Evolutionary conservation across 2,113 vertebrate species (phyloP).

Genomic region (Cathartes aura): DNA sequence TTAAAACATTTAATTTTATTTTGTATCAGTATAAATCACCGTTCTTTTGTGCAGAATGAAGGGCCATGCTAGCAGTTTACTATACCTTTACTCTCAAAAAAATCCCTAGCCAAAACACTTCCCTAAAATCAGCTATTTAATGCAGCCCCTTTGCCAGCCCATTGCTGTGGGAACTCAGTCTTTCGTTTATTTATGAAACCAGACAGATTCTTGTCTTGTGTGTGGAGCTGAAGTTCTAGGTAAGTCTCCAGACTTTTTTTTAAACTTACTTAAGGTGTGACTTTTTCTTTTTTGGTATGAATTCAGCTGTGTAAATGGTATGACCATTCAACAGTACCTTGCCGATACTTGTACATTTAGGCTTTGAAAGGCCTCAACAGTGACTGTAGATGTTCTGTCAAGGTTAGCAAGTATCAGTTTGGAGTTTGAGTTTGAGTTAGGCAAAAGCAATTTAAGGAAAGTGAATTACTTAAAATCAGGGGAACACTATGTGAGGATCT

Average conservation of each 20-base stretch:
- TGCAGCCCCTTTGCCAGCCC: constrained; percentile 52
- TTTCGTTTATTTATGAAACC: constrained; percentile 19
- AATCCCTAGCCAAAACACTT: constrained; percentile 78
- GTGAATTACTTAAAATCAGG: background rate
- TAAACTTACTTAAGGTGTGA: background rate
- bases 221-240: constrained; percentile 38
- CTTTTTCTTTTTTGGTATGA: background rate
- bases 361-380: background rate
- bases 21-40: background rate
- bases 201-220: background rate
- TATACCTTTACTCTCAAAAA: constrained; percentile 70
- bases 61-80: constrained; percentile 28
- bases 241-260: constrained; percentile 55
- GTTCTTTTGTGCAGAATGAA: background rate
- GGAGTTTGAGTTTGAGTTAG: background rate
- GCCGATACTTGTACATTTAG: background rate
- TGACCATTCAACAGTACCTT: background rate
- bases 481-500: background rate
- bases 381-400: background rate
- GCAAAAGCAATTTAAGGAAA: background rate
- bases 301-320: background rate
- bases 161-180: constrained; percentile 29
- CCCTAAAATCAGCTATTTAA: constrained; percentile 82
- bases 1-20: background rate
- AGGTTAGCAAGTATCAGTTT: background rate